These are phyloP conservation scores for Eumeta japonica DNA, from an alignment of 1,140 invertebrate species.

Conservation along the genomic window DNA sequence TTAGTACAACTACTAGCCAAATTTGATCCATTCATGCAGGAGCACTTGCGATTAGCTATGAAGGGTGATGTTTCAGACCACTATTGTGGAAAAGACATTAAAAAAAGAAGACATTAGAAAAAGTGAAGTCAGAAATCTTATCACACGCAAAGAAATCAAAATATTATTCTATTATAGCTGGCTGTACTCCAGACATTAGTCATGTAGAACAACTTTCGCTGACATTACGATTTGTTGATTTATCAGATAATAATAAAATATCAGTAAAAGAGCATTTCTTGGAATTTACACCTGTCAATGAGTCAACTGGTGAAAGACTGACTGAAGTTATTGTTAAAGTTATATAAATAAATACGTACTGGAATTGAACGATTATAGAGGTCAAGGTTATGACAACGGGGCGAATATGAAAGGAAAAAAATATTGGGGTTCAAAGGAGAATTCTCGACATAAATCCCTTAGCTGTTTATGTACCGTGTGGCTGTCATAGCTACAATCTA, in stretches of 20 bases:
- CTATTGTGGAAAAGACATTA: constrained; percentile 20
- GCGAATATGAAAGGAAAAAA: no score
- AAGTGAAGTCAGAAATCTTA: constrained; percentile 18
- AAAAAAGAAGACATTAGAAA: constrained; percentile 18
- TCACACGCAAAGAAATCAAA: constrained; percentile 13
- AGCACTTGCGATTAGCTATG: constrained; percentile 11
- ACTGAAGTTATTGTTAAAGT: constrained; percentile 15
- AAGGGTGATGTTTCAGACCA: constrained; percentile 16
- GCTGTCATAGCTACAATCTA: no score
- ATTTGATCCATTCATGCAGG: no score
- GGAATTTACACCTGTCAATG: no score
- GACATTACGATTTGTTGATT: constrained; percentile 19
- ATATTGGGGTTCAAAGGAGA: no score
- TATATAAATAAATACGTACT: constrained; percentile 20
- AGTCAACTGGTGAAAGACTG: constrained; percentile 20
- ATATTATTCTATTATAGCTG: no score
- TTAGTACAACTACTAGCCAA: no score
- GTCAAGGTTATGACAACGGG: constrained; percentile 22
- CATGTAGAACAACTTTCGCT: constrained; percentile 17
- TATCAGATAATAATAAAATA: constrained; percentile 15
- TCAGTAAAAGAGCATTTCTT: constrained; percentile 21
- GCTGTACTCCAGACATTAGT: constrained; percentile 17
- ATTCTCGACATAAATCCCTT: constrained; percentile 18
- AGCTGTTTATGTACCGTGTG: constrained; percentile 18
- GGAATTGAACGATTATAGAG: constrained; percentile 15